Base-by-base conservation (phyloP, 64 coral and sea anemone species). In the Pocillopora verrucosa region DNA sequence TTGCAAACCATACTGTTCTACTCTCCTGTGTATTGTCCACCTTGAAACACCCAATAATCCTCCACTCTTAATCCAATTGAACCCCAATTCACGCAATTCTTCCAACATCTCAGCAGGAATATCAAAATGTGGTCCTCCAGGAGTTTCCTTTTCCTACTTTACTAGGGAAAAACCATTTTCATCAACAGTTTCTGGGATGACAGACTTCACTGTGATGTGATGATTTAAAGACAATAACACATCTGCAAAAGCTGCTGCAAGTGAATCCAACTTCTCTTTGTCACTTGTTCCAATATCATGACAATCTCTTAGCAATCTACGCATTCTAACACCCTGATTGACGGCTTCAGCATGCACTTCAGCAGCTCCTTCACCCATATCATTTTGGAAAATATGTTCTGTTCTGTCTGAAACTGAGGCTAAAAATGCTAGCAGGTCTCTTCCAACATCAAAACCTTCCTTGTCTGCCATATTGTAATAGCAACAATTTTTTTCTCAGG, bases 41-140 rank as follows among this genome's bases (percentile, higher is more conserved):
- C 87, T 72, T 20, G 76, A 87, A 70, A 75, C 68, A 16, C 36
- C 13, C 11, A 74, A 74, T 7, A 56, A 56, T n/a, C 73, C n/a
- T 38, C 73, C 75, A 67, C 56, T 88, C 72, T 79, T 76, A 24
- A 76, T 61, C 87, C 87, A 89, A 76, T 34, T 76, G 74, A 76
- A 76, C 37, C 74, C 74, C 74, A 76, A 76, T 76, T 76, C 74
- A 15, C 74, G 74, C 74, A 76, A 76, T 76, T 76, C 74, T 76
- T 76, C 74, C 74, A 76, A 76, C 74, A 76, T 36, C 74, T 76
- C 74, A 76, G 34, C 74, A 76, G 74, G 74, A 76, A 76, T 76
- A 34, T 76, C 74, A 76, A 76, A 76, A 38, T 34, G 74, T 76
- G 74, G 14, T 76, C 74, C 37, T 76, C 74, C 74, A 76, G 74